phyloP scores from a whole-genome alignment of 2,113 vertebrate genomes.

The Microtus pennsylvanicus region DNA sequence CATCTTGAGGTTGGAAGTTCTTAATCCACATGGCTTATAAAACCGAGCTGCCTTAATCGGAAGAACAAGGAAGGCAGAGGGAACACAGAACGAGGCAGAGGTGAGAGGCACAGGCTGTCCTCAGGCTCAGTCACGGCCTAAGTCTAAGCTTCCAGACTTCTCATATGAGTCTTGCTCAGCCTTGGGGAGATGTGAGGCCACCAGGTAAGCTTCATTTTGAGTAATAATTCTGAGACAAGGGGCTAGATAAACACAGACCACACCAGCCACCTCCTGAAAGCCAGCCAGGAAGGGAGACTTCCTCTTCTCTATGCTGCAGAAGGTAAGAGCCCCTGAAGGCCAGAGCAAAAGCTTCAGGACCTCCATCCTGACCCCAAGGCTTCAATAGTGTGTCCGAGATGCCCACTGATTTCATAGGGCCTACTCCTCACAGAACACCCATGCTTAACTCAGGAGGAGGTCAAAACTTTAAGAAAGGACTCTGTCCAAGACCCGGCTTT shows the following conservation, averaged over 20 bases:
- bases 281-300: not conserved
- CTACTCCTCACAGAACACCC: not conserved
- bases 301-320: not conserved
- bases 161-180: not conserved
- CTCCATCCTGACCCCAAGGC: not conserved
- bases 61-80: not conserved
- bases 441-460: too few relatives aligned
- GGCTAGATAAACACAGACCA: not conserved
- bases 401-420: not conserved
- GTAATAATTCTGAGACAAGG: not conserved
- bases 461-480: not conserved
- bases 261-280: too few relatives aligned
- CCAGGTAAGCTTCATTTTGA: not conserved
- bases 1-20: not conserved
- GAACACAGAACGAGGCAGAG: rapidly evolving
- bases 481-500: not conserved
- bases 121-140: not conserved
- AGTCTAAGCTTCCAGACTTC: not conserved
- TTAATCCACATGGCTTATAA: not conserved
- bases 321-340: not conserved
- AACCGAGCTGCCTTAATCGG: not conserved
- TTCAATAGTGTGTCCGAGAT: rapidly evolving
- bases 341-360: not conserved
- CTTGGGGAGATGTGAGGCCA: not conserved
- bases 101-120: not conserved